A percentile compares a stretch with the other conserved stretches of the same genome.
phyloP scores from a whole-genome alignment of 2,888 invertebrate species.

The Steinernema scapterisci region DNA sequence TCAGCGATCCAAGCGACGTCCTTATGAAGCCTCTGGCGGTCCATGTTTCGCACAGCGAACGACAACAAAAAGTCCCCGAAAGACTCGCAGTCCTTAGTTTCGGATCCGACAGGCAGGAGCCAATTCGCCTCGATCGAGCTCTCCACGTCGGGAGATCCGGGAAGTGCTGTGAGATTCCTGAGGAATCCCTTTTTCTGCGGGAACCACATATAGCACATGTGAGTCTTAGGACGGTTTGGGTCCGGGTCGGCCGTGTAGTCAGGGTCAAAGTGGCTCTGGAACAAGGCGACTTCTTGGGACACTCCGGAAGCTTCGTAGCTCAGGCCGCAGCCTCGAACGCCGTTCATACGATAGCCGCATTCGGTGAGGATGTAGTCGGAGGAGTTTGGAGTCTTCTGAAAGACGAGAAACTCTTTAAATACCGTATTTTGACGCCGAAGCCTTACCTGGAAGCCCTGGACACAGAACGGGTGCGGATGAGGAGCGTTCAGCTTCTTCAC shows the following conservation, averaged over 20 bases:
- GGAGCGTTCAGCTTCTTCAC: conserved; percentile 38
- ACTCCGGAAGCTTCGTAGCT: conserved; percentile 38
- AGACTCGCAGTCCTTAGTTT: conserved; percentile 34
- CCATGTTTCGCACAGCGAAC: conserved; percentile 24
- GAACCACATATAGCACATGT: conserved; percentile 37
- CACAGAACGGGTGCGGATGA: conserved; percentile 42
- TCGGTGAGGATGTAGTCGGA: conserved; percentile 40
- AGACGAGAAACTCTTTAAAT: too few species aligned
- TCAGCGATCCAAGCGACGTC: conserved; percentile 38
- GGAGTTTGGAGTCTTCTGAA: not conserved
- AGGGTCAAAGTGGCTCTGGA: conserved; percentile 40
- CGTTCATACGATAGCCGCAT: conserved; percentile 41
- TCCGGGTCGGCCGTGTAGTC: conserved; percentile 39
- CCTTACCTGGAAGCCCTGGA: conserved; percentile 43
- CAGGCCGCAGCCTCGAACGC: conserved; percentile 35
- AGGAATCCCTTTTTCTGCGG: conserved; percentile 36
- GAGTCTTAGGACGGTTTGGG: conserved; percentile 28
- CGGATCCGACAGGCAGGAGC: conserved; percentile 34
- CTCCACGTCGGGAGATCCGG: conserved; percentile 26
- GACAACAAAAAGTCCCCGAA: conserved; percentile 39
- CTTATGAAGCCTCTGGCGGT: conserved; percentile 29
- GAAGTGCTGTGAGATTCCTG: not conserved
- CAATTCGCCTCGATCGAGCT: conserved; percentile 35
- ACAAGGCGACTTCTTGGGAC: conserved; percentile 41
- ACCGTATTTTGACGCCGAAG: too few species aligned